Base-by-base conservation (phyloP, 2,113 vertebrate genomes). In the Micromys minutus region DNA sequence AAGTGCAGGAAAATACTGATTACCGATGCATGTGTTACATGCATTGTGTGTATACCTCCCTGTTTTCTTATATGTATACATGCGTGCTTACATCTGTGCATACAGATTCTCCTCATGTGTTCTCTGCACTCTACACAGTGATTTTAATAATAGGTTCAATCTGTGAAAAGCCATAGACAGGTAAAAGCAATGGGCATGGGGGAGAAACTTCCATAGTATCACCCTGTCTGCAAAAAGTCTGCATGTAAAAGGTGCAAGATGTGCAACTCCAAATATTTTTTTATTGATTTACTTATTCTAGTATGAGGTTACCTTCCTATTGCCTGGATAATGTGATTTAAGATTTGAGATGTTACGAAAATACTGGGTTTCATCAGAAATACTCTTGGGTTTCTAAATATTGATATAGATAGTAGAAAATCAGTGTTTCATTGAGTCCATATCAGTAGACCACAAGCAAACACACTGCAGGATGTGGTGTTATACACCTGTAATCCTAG, bases 391-490 rank as follows among this genome's bases (percentile, higher is more conserved):
- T 67, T 55, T 89, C 34, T 87, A 87, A 72, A 36, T 50, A 45
- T 1, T 16, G 22, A 6, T 12, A 55, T 84, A n/a, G 0, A n/a
- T n/a, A n/a, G n/a, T 57, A 39, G 47, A 72, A 77, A 81, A 88
- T 12, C 11, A 39, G 39, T 36, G 26, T 2, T 26, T 1, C 16
- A 22, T 42, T 34, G 4, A 85, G 72, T 65, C 5, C 6, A 59
- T 4, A 69, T 69, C 74, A 86, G 39, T n/a, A 71, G 34, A 52
- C 26, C 80, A 6, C 7, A 57, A 65, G 81, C 17, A 77, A 72
- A 31, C 4, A 7, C 17, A 45, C 7, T 5, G 7, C n/a, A 4
- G 3, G 0, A 21, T 24, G 42, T 13, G 5, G 17, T 13, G 19
- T 31, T 65, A 15, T 7, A 3, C 11, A 50, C 19, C 59, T 69